Conservation (phyloP, 1,140 invertebrate genomes). For the Polypedilum vanderplanki region DNA sequence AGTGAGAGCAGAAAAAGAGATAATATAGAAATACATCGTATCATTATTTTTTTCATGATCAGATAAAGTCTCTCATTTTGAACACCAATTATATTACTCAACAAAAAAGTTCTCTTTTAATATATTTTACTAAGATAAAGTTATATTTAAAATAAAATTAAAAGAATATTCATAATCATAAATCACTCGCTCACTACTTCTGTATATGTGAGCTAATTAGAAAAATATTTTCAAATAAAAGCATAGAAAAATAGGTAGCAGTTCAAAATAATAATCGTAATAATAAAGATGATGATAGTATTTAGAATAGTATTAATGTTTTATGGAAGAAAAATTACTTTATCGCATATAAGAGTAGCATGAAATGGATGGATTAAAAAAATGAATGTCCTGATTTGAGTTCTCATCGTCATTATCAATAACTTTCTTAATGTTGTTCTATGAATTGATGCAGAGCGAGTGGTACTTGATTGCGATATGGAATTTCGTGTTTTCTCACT, state of each 20-base stretch:
- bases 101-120: not conserved
- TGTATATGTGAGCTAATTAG: not conserved
- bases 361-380: not conserved
- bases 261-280: no score
- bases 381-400: slow-evolving; percentile 12
- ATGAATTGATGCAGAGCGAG: slow-evolving; percentile 40
- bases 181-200: slow-evolving; percentile 1
- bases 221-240: no score
- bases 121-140: not conserved
- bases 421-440: slow-evolving; percentile 38
- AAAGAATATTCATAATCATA: no score
- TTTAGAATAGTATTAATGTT: no score
- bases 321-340: no score
- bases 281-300: no score
- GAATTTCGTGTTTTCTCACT: slow-evolving; percentile 47
- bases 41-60: no score
- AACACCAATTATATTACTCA: not conserved
- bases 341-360: not conserved
- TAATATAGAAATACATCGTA: no score
- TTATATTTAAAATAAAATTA: no score
- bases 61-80: not conserved
- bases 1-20: no score
- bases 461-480: slow-evolving; percentile 38
- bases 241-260: no score
- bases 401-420: not conserved